Conservation (phyloP, 2,888 invertebrate genomes). For the Watsonalla cultraria region DNA sequence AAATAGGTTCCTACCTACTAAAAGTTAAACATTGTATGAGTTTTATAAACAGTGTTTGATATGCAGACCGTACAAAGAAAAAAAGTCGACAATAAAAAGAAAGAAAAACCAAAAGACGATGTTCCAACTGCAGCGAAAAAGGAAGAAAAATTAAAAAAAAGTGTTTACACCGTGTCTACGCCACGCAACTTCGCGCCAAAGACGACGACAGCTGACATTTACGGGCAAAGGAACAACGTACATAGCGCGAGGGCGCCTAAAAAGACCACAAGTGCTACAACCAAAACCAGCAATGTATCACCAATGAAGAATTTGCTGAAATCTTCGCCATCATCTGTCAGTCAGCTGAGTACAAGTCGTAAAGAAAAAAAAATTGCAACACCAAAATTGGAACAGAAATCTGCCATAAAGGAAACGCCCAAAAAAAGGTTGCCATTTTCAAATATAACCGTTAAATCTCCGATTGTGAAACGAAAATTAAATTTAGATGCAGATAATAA, state of each 20-base stretch:
- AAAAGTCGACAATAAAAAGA: conserved; percentile 24
- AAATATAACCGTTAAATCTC: conserved; percentile 60
- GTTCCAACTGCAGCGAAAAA: conserved; percentile 16
- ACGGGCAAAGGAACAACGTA: conserved; percentile 42
- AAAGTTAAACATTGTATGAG: too few species aligned
- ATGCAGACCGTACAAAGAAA: conserved; percentile 38
- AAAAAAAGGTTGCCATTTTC: conserved; percentile 31
- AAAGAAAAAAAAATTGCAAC: conserved; percentile 16
- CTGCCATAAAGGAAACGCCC: conserved; percentile 22
- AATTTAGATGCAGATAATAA: conserved; percentile 19
- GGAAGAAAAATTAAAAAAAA: conserved; percentile 51
- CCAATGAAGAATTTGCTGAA: conserved; percentile 56
- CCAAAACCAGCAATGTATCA: conserved; percentile 29
- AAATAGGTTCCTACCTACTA: too few species aligned
- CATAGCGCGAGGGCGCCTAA: conserved; percentile 40
- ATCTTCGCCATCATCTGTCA: conserved; percentile 48
- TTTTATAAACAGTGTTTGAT: too few species aligned
- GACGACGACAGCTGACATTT: conserved; percentile 54
- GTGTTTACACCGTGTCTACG: conserved; percentile 35
- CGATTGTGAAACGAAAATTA: conserved; percentile 40
- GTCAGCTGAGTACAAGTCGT: conserved; percentile 24
- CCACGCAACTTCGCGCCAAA: conserved; percentile 50
- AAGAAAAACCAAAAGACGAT: conserved; percentile 41
- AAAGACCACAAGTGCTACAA: conserved; percentile 29
- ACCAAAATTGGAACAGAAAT: conserved; percentile 20